phyloP scores from a whole-genome alignment of 1,140 invertebrate genomes.

The Drosophila ogumai region DNA sequence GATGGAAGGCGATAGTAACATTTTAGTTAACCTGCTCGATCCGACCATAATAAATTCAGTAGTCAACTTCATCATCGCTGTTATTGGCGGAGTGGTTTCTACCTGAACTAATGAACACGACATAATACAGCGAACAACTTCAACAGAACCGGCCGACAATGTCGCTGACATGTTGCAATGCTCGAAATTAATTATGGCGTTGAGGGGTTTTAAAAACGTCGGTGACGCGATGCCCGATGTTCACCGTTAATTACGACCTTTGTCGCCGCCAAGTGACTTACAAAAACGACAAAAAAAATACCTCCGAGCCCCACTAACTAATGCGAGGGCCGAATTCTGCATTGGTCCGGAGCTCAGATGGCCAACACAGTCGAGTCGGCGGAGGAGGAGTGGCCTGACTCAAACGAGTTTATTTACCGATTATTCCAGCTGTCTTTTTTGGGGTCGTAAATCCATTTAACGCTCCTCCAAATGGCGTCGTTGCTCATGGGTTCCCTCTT shows the following conservation, averaged over 20 bases:
- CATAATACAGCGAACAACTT: slow-evolving; percentile 38
- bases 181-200: slow-evolving; percentile 64
- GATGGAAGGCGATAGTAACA: slow-evolving; percentile 25
- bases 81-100: slow-evolving; percentile 24
- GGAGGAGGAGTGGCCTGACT: slow-evolving; percentile 59
- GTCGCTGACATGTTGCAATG: slow-evolving; percentile 66
- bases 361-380: slow-evolving; percentile 5
- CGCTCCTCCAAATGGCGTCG: slow-evolving; percentile 69
- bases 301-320: slow-evolving; percentile 31
- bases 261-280: slow-evolving; percentile 41
- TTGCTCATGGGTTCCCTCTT: slow-evolving; percentile 50
- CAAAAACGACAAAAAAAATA: slow-evolving; percentile 1
- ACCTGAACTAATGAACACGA: slow-evolving; percentile 67
- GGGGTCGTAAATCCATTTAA: slow-evolving; percentile 72
- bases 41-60: slow-evolving; percentile 51
- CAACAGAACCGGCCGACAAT: slow-evolving; percentile 39
- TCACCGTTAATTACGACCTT: slow-evolving; percentile 71
- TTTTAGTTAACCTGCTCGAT: slow-evolving; percentile 19
- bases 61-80: slow-evolving; percentile 64
- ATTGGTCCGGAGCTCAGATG: slow-evolving; percentile 57
- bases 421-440: slow-evolving; percentile 31
- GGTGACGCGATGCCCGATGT: slow-evolving; percentile 57
- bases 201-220: slow-evolving; percentile 63
- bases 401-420: slow-evolving; percentile 66
- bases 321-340: slow-evolving; percentile 55